These are phyloP conservation scores for Odontesthes bonariensis DNA, from an alignment of 2,113 vertebrate species.

Conservation along the genomic window DNA sequence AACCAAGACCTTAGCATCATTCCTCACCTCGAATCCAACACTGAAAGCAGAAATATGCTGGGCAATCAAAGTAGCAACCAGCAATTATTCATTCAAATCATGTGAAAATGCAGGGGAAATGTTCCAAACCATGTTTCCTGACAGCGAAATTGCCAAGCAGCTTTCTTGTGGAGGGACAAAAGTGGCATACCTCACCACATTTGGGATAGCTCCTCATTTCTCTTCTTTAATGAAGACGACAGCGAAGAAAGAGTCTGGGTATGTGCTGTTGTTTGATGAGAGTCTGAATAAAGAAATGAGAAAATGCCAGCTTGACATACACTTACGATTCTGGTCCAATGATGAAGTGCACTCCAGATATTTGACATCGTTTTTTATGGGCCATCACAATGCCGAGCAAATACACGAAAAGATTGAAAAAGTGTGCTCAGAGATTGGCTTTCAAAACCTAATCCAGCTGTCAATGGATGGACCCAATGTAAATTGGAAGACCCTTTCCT, in stretches of 20 bases:
- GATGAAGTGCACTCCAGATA: not conserved
- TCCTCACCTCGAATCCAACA: too few species aligned
- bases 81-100: not conserved
- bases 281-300: not conserved
- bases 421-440: too few species aligned
- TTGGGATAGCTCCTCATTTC: conserved; percentile 1
- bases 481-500: conserved; percentile 1
- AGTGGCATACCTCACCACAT: too few species aligned
- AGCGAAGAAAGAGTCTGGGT: not conserved
- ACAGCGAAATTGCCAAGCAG: not conserved
- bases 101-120: not conserved
- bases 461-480: not conserved
- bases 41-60: not conserved
- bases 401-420: too few species aligned
- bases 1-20: too few species aligned
- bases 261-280: conserved; percentile 1
- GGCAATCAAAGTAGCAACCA: not conserved
- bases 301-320: not conserved
- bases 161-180: too few species aligned
- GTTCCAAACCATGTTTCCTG: not conserved
- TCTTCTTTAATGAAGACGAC: not conserved
- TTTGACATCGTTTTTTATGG: not conserved
- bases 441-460: conserved; percentile 5
- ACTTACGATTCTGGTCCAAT: conserved; percentile 9
- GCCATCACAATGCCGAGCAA: too few species aligned